Conservation (phyloP, 2,888 invertebrate species). For the Achlya flavicornis region DNA sequence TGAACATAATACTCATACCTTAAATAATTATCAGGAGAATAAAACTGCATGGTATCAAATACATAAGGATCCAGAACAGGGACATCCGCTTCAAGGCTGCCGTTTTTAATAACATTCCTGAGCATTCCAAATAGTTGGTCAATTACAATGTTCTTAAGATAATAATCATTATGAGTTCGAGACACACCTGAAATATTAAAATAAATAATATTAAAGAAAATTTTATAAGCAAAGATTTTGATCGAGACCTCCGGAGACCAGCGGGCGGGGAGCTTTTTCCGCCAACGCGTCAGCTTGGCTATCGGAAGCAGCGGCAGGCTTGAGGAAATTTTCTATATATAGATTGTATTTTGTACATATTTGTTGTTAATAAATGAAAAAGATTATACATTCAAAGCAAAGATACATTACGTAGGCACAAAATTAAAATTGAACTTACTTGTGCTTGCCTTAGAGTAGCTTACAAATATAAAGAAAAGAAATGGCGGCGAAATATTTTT, state of each 20-base stretch:
- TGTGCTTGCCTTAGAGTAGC: background rate
- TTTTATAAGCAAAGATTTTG: too few relatives aligned
- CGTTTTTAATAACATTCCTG: conserved; percentile 36
- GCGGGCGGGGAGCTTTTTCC: too few relatives aligned
- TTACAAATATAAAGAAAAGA: background rate
- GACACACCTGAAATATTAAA: background rate
- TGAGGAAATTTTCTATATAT: too few relatives aligned
- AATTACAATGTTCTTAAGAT: conserved; percentile 30
- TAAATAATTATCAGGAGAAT: conserved; percentile 27
- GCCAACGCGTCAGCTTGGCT: too few relatives aligned
- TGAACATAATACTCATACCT: conserved; percentile 34
- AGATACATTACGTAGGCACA: background rate
- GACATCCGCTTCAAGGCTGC: conserved; percentile 28
- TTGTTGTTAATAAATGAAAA: too few relatives aligned
- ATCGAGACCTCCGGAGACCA: too few relatives aligned
- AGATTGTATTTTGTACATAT: too few relatives aligned
- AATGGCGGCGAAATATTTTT: background rate
- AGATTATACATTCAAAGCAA: too few relatives aligned
- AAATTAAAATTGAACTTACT: background rate
- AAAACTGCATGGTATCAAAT: conserved; percentile 28
- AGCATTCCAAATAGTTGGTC: conserved; percentile 43
- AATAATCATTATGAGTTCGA: background rate
- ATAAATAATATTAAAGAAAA: background rate
- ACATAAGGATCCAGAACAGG: conserved; percentile 43
- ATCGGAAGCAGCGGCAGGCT: too few relatives aligned